Conservation (phyloP, 2,888 invertebrate genomes). For the Pollenia angustigena region DNA sequence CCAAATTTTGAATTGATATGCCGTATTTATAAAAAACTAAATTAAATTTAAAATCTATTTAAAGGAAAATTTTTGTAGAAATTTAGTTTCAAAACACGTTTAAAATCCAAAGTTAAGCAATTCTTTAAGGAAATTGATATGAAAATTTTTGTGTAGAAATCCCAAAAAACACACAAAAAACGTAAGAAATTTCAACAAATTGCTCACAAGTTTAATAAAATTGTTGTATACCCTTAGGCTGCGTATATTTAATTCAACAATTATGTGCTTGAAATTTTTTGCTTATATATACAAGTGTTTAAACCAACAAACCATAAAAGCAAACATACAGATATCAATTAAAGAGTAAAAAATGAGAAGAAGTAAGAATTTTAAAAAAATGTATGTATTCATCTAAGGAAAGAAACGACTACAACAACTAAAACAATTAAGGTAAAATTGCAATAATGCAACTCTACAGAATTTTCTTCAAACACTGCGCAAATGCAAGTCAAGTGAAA, state of each 20-base stretch:
- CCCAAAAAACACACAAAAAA: neutral
- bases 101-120: too few species aligned
- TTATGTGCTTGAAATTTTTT: constrained; percentile 33
- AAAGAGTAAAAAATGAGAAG: constrained; percentile 1
- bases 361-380: constrained; percentile 12
- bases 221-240: constrained; percentile 11
- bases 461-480: constrained; percentile 62
- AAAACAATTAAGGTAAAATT: constrained; percentile 66
- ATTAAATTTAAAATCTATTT: too few species aligned
- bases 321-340: neutral
- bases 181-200: neutral
- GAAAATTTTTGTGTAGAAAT: too few species aligned
- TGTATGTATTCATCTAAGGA: constrained; percentile 29
- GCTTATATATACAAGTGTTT: neutral
- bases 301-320: neutral
- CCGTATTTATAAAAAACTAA: too few species aligned
- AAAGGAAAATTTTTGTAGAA: too few species aligned
- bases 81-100: too few species aligned
- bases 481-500: constrained; percentile 68
- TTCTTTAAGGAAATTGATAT: too few species aligned
- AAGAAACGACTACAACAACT: constrained; percentile 49
- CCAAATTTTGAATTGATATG: too few species aligned
- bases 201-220: neutral
- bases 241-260: constrained; percentile 37
- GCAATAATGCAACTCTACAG: constrained; percentile 70